These are phyloP conservation scores for Mesoclemmys tuberculata DNA, from an alignment of 2,113 vertebrate species.

Conservation along the genomic window DNA sequence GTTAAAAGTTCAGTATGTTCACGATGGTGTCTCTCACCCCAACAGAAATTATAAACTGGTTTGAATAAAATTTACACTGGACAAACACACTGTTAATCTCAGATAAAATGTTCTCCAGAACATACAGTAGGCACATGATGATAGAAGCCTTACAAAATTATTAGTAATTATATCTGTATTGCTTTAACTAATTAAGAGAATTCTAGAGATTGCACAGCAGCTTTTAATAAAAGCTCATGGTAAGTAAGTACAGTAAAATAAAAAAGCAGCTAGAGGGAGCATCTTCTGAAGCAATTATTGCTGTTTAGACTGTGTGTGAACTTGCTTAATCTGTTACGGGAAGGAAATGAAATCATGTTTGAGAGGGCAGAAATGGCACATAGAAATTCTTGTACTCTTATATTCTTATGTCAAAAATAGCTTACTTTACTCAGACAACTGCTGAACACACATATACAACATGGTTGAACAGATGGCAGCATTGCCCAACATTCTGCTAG, in stretches of 20 bases:
- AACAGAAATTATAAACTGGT: not conserved
- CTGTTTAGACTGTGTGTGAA: not conserved
- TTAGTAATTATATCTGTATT: not conserved
- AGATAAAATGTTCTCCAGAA: not conserved
- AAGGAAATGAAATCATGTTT: not conserved
- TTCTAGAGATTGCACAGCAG: not conserved
- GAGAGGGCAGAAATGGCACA: not conserved
- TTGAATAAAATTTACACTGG: constrained; percentile 2
- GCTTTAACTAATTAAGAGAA: not conserved
- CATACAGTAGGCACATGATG: accelerated
- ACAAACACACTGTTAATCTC: not conserved
- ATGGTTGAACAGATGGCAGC: not conserved
- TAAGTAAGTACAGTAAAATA: not conserved
- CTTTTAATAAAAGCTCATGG: not conserved
- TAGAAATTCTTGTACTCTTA: not conserved
- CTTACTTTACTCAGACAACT: not conserved
- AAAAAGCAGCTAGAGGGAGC: not conserved
- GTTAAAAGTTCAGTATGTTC: not conserved
- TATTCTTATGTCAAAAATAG: not conserved
- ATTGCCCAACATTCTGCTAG: accelerated
- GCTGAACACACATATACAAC: not conserved
- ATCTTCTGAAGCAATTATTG: not conserved
- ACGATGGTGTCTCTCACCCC: not conserved
- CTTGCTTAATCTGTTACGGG: not conserved
- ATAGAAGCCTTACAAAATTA: not conserved